Conservation (phyloP, 2,888 invertebrate species). For the Chymomyza caudatula region DNA sequence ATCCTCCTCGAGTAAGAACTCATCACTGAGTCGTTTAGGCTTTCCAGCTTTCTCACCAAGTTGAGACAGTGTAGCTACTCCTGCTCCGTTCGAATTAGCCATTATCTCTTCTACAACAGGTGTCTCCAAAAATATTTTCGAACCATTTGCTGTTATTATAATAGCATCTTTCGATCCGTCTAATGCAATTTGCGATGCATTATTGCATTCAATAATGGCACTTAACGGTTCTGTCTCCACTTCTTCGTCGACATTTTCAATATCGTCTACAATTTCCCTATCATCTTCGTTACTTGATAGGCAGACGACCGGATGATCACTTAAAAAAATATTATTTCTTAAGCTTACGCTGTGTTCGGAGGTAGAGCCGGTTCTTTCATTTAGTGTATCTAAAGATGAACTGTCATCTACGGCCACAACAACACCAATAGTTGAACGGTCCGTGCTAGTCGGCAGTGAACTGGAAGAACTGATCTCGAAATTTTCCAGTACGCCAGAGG, state of each 20-base stretch:
- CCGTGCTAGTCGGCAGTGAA: conserved; percentile 60
- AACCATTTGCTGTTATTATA: conserved; percentile 66
- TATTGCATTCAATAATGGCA: conserved; percentile 26
- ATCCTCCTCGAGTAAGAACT: conserved; percentile 72
- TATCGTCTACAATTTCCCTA: conserved; percentile 53
- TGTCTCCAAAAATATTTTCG: conserved; percentile 76
- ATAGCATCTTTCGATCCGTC: conserved; percentile 45
- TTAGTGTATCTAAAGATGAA: conserved; percentile 69
- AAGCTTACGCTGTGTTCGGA: conserved; percentile 37
- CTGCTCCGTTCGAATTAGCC: conserved; percentile 13
- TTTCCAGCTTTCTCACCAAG: conserved; percentile 60
- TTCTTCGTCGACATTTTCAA: conserved; percentile 30
- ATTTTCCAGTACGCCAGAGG: conserved; percentile 66
- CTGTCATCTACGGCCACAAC: conserved; percentile 71
- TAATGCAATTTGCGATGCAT: conserved; percentile 51
- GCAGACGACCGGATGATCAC: conserved; percentile 24
- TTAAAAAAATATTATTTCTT: conserved; percentile 45
- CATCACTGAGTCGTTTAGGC: conserved; percentile 78
- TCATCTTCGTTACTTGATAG: conserved; percentile 27
- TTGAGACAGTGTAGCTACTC: background rate
- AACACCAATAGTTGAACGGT: conserved; percentile 39
- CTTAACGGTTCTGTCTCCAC: conserved; percentile 10
- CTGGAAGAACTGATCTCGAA: conserved; percentile 74
- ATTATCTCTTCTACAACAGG: conserved; percentile 76
- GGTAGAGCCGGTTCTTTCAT: conserved; percentile 31